Percentiles rank a stretch among this genome's conserved stretches.
Conservation (phyloP, 2,797 vertebrate genomes). For the Trachurus trachurus region DNA sequence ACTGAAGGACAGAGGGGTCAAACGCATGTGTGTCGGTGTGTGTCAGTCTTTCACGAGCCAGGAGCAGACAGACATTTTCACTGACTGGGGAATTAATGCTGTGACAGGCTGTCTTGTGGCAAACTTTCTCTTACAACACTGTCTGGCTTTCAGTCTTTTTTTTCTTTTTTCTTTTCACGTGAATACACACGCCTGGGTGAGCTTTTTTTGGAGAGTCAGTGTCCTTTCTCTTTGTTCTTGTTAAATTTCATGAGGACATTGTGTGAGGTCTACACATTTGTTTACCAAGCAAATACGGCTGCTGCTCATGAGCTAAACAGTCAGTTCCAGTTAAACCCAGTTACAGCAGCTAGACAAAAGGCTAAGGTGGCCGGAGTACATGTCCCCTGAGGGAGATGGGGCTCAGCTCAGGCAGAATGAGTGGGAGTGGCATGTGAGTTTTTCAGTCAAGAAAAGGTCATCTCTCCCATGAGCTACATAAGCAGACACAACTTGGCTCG, state of each 20-base stretch:
- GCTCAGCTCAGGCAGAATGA: slow-evolving; percentile 75
- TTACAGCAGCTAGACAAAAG: slow-evolving; percentile 65
- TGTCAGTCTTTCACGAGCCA: slow-evolving; percentile 48
- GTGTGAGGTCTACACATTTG: slow-evolving; percentile 25
- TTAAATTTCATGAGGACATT: slow-evolving; percentile 8
- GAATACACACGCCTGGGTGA: slow-evolving; percentile 14
- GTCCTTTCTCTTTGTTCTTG: slow-evolving; percentile 27
- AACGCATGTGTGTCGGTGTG: slow-evolving; percentile 42
- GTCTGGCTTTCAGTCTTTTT: slow-evolving; percentile 25
- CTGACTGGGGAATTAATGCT: slow-evolving; percentile 57
- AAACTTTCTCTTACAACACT: slow-evolving; percentile 22
- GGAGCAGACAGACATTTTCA: slow-evolving; percentile 47
- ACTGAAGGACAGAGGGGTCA: slow-evolving; percentile 52
- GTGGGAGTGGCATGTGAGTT: slow-evolving; percentile 73
- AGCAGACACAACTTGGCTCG: slow-evolving; percentile 56
- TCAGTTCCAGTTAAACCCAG: slow-evolving; percentile 59
- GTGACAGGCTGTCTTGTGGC: slow-evolving; percentile 39
- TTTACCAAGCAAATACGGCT: slow-evolving; percentile 64
- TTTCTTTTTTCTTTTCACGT: slow-evolving; percentile 27
- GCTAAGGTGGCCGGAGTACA: slow-evolving; percentile 76
- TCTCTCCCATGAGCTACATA: slow-evolving; percentile 66
- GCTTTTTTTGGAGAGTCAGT: slow-evolving; percentile 4
- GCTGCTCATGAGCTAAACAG: slow-evolving; percentile 40
- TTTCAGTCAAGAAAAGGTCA: slow-evolving; percentile 78
- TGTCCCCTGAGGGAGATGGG: slow-evolving; percentile 70